phyloP scores from a whole-genome alignment of 2,113 vertebrate species.

The Rhagologus leucostigma region DNA sequence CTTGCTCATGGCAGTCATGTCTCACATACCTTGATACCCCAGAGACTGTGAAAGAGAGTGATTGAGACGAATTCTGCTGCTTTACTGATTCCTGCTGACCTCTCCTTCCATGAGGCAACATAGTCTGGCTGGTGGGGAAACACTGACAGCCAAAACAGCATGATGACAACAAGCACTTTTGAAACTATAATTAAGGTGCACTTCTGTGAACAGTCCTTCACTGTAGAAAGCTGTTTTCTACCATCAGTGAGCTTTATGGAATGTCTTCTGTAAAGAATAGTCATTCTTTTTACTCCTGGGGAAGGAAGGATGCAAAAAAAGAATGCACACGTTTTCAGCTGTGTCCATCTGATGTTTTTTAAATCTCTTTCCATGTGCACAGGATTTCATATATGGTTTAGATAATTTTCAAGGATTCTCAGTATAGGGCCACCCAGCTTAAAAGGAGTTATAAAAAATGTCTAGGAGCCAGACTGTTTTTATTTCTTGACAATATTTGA shows the following conservation, averaged over 20 bases:
- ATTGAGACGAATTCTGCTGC: not conserved
- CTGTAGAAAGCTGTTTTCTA: not conserved
- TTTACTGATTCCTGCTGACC: not conserved
- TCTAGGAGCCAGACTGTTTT: not conserved
- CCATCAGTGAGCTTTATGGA: not conserved
- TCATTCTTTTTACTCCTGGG: not conserved
- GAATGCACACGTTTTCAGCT: not conserved
- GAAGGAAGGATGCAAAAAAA: not conserved
- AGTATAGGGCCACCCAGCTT: not conserved
- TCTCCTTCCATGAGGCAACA: not conserved
- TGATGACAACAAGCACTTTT: not conserved
- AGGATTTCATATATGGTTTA: not conserved
- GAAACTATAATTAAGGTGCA: not conserved
- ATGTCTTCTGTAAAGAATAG: not conserved
- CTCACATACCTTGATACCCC: not conserved
- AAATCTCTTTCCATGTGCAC: accelerated
- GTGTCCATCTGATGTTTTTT: not conserved
- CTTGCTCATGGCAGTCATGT: not conserved
- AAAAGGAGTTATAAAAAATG: not conserved
- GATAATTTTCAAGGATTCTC: not conserved
- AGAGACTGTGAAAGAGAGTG: not conserved
- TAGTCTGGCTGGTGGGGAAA: not conserved
- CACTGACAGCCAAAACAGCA: not conserved
- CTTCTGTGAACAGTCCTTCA: not conserved
- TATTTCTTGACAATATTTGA: not conserved